Base-by-base conservation (phyloP, 2,113 vertebrate genomes). In the Microtus oregoni region DNA sequence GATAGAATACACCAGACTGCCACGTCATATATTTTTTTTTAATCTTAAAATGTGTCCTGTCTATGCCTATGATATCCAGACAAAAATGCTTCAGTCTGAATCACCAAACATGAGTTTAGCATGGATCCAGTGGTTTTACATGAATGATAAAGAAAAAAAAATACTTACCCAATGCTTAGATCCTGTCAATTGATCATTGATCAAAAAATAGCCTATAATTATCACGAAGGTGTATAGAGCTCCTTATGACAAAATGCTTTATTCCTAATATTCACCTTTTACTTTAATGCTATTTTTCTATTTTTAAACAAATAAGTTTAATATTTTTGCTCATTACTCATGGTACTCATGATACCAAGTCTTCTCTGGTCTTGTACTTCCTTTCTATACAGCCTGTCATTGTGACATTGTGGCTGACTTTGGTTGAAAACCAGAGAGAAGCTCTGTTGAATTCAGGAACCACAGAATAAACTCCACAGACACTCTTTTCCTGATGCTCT, bases 161-260 rank as follows among this genome's bases (percentile, higher is more conserved):
- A 58, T 88, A 75, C 38, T 96, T 90, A 81, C 89, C 30, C 47
- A 68, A 89, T 52, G 41, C 41, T 41, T 77, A 75, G 76, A 79
- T 90, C 63, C 20, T 44, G 28, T 85, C 58, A 89, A 67, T 9
- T 77, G 22, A 77, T 88, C 47, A 17, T 35, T 65, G 91, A 77
- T 35, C 65, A 77, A 90, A 38, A 58, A 38, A 58, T 90, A 44
- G 38, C 30, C 5, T 63, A 26, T 86, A 52, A n/a, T 81, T 92
- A 75, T 94, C 19, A 90, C 26, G 17, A 65, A 86, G 19, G 20
- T 67, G 78, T 82, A 94, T 30, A 73, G 86, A 89, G 95, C 63
- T 47, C 17, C 20, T 86, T 70, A 32, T 12, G 52, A 70, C 72
- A 78, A 93, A 14, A 28, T 65, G 19, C 32, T 72, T 89, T 47